Base-by-base conservation (phyloP, 2,888 invertebrate species). In the Ypsolopha sequella region DNA sequence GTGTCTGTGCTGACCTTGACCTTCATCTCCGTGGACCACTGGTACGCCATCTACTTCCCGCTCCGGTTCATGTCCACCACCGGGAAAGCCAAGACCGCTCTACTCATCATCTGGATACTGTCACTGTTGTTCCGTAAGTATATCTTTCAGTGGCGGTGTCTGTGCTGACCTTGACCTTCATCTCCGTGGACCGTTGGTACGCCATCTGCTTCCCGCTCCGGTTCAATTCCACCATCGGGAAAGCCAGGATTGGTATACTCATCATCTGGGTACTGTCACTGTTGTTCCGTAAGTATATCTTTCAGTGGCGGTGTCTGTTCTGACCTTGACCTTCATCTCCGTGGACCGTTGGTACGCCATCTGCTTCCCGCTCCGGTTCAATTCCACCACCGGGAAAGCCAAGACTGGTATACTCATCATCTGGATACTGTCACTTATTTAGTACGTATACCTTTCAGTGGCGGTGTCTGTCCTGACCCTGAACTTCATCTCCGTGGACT, bases 291-390 rank as follows among this genome's bases (percentile, higher is more conserved):
- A 86, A 89, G 89, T 80, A 55, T 46, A n/a, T n/a, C n/a, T 95
- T 8, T 94, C 95, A 0, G 94, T 96, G 52, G 92, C 93, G 13
- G 95, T 96, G 55, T 95, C 95, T 13, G 92, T 96, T 36, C 79
- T 95, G 64, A 95, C 95, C 2, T 82, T 96, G 62, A 93, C 94
- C 36, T 94, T 92, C 77, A 95, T 96, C 70, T 94, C 95, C 6
- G 88, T 95, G 58, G 95, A 96, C 77, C 89, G 96, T 55, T 96
- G 95, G 93, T 93, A 95, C 76, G 95, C 95, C 58, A 94, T 96
- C 65, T 95, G 94, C 71, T 92, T 91, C 65, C 95, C 95, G 1
- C 86, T 95, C 58, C 91, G 90, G 65, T 94, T 94, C 82, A 92
- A 92, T 67, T 92, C 93, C 9, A 94, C 93, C 2, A 91, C 92